These are phyloP conservation scores for Sebastiscus tertius DNA, from an alignment of 2,797 vertebrate species.

Conservation along the genomic window DNA sequence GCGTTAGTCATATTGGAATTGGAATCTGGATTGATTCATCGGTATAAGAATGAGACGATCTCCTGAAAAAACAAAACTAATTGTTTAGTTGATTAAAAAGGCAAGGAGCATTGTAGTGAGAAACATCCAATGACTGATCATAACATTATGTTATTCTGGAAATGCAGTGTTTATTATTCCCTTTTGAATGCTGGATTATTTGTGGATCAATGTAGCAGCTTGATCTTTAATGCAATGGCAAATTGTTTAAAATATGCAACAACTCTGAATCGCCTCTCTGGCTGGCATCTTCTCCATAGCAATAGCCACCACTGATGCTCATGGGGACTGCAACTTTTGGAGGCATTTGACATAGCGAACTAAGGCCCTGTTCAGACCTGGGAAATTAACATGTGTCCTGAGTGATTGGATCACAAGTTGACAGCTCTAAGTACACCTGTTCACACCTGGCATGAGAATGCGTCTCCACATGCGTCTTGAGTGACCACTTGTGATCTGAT, in stretches of 20 bases:
- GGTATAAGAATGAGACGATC: neutral
- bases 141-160: neutral
- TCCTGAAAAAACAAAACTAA: neutral
- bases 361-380: too few relatives aligned
- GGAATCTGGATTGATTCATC: neutral
- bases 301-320: neutral
- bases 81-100: neutral
- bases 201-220: neutral
- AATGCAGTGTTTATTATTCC: neutral
- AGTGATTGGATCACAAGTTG: too few relatives aligned
- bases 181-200: neutral
- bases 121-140: neutral
- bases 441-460: too few relatives aligned
- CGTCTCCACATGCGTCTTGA: too few relatives aligned
- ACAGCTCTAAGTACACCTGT: too few relatives aligned
- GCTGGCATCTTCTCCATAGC: neutral
- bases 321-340: neutral
- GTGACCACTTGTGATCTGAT: too few relatives aligned
- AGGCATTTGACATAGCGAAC: neutral
- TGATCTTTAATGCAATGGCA: neutral
- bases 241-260: neutral
- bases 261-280: neutral
- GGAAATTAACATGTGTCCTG: too few relatives aligned
- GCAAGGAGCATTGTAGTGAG: neutral
- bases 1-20: neutral